Percentiles rank a stretch among this genome's conserved stretches.
phyloP scores from a whole-genome alignment of 2,797 vertebrate species.

The Myiotriccus ornatus region DNA sequence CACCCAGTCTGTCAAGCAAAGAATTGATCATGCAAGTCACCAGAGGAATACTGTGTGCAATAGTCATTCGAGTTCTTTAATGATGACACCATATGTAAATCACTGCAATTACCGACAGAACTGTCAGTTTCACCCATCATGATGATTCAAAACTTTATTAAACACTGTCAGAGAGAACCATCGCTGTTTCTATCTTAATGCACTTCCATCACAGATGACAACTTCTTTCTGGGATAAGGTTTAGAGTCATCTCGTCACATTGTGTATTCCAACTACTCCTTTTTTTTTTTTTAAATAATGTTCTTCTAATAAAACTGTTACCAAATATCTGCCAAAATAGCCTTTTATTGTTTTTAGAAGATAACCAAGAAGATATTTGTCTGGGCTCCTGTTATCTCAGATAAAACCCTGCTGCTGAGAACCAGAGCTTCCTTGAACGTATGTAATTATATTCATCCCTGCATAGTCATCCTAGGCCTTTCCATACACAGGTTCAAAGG shows the following conservation, averaged over 20 bases:
- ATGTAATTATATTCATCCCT: fast-evolving
- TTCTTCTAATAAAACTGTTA: background rate
- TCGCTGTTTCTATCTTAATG: background rate
- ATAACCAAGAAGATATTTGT: background rate
- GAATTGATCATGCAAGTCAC: background rate
- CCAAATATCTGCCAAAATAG: background rate
- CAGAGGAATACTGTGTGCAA: background rate
- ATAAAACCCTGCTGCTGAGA: background rate
- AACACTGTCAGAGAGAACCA: background rate
- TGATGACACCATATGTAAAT: background rate
- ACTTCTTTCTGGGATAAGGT: background rate
- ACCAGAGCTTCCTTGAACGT: background rate
- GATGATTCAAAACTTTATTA: background rate
- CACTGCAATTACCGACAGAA: background rate
- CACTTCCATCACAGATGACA: background rate
- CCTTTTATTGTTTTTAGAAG: background rate
- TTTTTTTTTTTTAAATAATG: fast-evolving
- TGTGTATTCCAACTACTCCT: background rate
- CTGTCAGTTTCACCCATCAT: background rate
- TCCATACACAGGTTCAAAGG: background rate
- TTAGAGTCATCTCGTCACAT: background rate
- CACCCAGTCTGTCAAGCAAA: background rate
- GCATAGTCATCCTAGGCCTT: background rate
- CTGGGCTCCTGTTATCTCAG: background rate
- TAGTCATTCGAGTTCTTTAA: background rate